phyloP scores from a whole-genome alignment of 2,113 vertebrate genomes.

The Tupaia tana region DNA sequence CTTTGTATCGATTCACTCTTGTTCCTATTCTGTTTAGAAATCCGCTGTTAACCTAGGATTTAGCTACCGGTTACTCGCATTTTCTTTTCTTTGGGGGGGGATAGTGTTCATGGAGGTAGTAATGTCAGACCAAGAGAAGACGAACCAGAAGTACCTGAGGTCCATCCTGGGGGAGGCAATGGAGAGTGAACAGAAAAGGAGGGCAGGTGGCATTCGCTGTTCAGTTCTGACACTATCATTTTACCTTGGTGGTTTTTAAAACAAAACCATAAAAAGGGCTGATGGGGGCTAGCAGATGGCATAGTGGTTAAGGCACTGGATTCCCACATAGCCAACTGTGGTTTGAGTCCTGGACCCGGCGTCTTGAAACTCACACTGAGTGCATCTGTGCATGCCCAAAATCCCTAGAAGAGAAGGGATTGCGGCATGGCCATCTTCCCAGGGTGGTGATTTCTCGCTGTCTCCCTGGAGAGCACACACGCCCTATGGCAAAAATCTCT shows the following conservation, averaged over 20 bases:
- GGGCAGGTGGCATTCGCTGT: not conserved
- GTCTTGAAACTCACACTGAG: no score
- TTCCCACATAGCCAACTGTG: no score
- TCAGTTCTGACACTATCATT: not conserved
- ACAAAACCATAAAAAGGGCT: not conserved
- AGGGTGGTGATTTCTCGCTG: no score
- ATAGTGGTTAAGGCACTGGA: no score
- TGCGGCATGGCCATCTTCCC: no score
- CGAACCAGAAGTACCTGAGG: constrained; percentile 39
- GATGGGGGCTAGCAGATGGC: not conserved
- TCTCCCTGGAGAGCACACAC: no score
- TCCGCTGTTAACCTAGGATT: not conserved
- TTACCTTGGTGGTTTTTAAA: not conserved
- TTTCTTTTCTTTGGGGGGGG: not conserved
- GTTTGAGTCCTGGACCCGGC: no score
- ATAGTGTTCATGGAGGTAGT: not conserved
- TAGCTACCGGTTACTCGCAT: not conserved
- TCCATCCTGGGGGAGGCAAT: not conserved
- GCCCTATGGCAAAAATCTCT: no score
- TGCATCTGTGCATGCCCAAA: no score
- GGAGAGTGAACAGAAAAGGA: no score
- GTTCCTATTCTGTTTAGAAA: not conserved
- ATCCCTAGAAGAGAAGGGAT: no score
- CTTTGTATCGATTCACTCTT: not conserved
- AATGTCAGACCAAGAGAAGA: constrained; percentile 5